Base-by-base conservation (phyloP, 2,888 invertebrate genomes). In the Galerucella nymphaeae region DNA sequence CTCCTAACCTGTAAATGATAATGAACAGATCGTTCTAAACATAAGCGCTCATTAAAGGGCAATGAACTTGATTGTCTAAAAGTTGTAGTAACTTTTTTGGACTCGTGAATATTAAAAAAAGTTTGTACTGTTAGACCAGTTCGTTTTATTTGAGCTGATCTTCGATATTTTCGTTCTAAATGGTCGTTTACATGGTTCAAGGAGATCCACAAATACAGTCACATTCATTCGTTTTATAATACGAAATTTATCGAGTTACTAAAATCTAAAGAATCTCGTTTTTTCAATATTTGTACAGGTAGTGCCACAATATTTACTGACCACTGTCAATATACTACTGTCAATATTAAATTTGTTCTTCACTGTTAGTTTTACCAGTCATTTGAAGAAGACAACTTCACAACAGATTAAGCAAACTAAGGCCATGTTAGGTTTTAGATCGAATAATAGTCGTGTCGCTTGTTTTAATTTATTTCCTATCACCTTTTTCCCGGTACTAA, bases 341-440 rank as follows among this genome's bases (percentile, higher is more conserved):
- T 80, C 79, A 82, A 82, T 82, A 82, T 82, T 82, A 79, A 75
- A 76, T 78, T 76, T 80, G 80, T 80, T 79, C 80, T 81, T 80
- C 80, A 81, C 78, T 79, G 79, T 79, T 80, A 79, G 77, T 75
- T 77, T 78, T 75, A 78, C 77, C 77, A 77, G 80, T 80, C 80
- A 80, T 71, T 77, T 79, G 71, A 69, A 73, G 73, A 67, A 77
- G 71, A 71, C 53, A 69, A 75, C 72, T 70, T 72, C 71, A 74
- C 66, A 76, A 76, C 73, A 75, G 73, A 75, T 75, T 75, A 73
- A 73, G 75, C 71, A 75, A 76, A 76, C 76, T 66, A 59, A 70
- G 62, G 66, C 61, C 42, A 18, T 18, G 61, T 18, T 62, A 18
- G 42, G 61, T 18, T 62, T 41, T 8, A 30, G 38, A 42, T 62